A percentile compares a stretch with the other conserved stretches of the same genome.
Conservation (phyloP, 2,113 vertebrate species). For the Acanthisitta chloris region DNA sequence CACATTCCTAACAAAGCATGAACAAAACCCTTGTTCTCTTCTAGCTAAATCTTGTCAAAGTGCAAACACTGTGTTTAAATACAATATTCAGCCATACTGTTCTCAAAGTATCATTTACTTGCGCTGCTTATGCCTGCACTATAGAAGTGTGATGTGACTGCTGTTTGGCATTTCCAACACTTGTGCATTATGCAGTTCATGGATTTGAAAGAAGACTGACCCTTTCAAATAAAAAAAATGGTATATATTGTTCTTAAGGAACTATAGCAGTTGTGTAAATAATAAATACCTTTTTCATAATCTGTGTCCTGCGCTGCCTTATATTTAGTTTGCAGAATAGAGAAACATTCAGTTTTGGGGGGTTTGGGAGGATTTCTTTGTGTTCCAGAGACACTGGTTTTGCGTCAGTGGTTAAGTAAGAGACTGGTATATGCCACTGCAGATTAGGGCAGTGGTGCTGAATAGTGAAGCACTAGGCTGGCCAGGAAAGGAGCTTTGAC, state of each 20-base stretch:
- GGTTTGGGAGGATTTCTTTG: not conserved
- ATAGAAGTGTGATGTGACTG: slow-evolving; percentile 72
- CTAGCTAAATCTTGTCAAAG: slow-evolving; percentile 65
- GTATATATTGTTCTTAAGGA: slow-evolving; percentile 80
- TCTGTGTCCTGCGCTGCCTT: not conserved
- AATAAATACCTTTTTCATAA: slow-evolving; percentile 82
- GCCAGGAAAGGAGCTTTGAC: not conserved
- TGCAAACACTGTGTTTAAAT: slow-evolving; percentile 72
- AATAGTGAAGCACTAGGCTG: not conserved
- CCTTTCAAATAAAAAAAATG: slow-evolving; percentile 76
- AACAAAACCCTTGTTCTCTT: slow-evolving; percentile 70
- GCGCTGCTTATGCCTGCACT: slow-evolving; percentile 74
- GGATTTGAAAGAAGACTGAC: slow-evolving; percentile 73
- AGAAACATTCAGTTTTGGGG: not conserved
- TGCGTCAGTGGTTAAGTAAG: not conserved
- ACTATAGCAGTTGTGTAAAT: slow-evolving; percentile 81
- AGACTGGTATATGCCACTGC: not conserved
- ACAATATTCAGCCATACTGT: slow-evolving; percentile 71
- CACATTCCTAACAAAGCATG: slow-evolving; percentile 68
- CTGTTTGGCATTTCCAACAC: slow-evolving; percentile 73
- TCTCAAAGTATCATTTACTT: slow-evolving; percentile 68
- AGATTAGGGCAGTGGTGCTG: not conserved
- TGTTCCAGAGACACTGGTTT: not conserved
- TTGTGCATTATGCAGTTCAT: slow-evolving; percentile 74
- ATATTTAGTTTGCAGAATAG: not conserved